phyloP scores from a whole-genome alignment of 2,797 vertebrate genomes.

The Oryzias dopingdopingensis region DNA sequence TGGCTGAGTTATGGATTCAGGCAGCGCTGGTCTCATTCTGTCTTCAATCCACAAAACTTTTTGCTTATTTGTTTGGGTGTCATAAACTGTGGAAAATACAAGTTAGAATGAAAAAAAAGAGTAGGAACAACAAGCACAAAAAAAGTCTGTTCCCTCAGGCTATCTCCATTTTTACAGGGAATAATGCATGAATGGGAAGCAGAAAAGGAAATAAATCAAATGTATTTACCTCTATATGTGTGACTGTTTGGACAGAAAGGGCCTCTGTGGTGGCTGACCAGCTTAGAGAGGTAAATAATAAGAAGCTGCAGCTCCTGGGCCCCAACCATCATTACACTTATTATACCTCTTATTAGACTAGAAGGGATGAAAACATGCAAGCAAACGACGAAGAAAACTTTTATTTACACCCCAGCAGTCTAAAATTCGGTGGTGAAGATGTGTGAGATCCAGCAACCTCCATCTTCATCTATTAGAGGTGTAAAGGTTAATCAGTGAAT shows the following conservation, averaged over 20 bases:
- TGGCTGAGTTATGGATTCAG: constrained; percentile 48
- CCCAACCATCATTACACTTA: constrained; percentile 57
- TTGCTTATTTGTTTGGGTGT: constrained; percentile 47
- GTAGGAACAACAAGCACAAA: constrained; percentile 12
- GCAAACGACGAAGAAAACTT: constrained; percentile 3
- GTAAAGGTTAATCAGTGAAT: too few species aligned
- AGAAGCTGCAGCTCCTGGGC: constrained; percentile 43
- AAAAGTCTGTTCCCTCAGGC: constrained; percentile 13
- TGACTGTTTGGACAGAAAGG: constrained; percentile 27
- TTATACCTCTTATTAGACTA: constrained; percentile 46
- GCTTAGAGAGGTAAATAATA: constrained; percentile 60
- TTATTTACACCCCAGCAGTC: constrained; percentile 14
- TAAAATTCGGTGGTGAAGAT: constrained; percentile 33
- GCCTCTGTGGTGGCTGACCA: constrained; percentile 37
- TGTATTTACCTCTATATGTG: constrained; percentile 18
- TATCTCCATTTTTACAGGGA: constrained; percentile 29
- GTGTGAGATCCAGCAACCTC: constrained; percentile 44
- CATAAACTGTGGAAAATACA: constrained; percentile 38
- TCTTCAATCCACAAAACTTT: constrained; percentile 35
- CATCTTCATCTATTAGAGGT: constrained; percentile 49
- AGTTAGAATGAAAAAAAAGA: constrained; percentile 9
- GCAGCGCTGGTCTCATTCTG: constrained; percentile 33
- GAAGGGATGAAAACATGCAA: constrained; percentile 15
- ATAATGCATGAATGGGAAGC: constrained; percentile 33
- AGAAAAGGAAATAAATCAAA: constrained; percentile 21